Evolutionary conservation across 2,888 invertebrate species (phyloP).

Genomic region (Chirona hameri): DNA sequence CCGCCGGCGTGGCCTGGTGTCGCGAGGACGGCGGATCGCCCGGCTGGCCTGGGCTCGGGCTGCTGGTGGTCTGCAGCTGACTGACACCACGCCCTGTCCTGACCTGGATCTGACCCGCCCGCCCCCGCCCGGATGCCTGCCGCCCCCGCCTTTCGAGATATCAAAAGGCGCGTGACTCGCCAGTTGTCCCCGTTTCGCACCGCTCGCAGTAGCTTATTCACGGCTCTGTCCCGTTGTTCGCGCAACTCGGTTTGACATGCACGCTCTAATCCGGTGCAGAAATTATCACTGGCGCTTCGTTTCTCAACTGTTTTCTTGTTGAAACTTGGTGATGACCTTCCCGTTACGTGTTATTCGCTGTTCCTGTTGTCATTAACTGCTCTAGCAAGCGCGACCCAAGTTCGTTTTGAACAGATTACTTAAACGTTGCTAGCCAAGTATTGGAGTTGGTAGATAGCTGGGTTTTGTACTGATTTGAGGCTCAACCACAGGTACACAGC

Average conservation of each 20-base stretch:
- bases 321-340: background rate
- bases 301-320: background rate
- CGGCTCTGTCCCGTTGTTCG: background rate
- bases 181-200: background rate
- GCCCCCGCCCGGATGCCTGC: background rate
- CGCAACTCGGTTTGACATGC: background rate
- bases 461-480: no score
- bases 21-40: background rate
- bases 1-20: background rate
- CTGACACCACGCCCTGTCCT: background rate
- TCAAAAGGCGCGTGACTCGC: background rate
- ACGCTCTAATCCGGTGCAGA: no score
- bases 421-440: no score
- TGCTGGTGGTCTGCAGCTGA: background rate
- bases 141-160: background rate
- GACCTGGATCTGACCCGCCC: background rate
- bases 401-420: background rate
- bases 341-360: background rate
- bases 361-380: background rate
- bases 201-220: background rate
- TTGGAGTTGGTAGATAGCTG: no score
- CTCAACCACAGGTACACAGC: no score
- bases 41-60: background rate
- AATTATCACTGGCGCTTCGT: no score
- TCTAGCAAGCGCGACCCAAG: background rate